Percentiles rank a stretch among this genome's conserved stretches.
Conservation (phyloP, 2,113 vertebrate genomes). For the Mustelus asterias region DNA sequence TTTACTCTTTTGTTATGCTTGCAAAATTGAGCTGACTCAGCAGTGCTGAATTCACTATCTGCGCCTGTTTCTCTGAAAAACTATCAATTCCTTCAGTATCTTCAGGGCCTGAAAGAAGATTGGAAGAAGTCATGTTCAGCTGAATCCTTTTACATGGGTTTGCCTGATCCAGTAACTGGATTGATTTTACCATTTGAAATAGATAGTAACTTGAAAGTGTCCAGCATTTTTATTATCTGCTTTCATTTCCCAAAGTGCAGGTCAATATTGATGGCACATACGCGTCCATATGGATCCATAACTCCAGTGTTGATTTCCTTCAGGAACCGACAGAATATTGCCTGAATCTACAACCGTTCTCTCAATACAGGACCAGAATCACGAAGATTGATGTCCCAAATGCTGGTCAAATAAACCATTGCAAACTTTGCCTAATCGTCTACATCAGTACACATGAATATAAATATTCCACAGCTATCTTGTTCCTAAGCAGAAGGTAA, state of each 20-base stretch:
- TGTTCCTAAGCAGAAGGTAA: background rate
- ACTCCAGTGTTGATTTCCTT: background rate
- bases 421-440: background rate
- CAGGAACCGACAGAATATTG: background rate
- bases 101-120: background rate
- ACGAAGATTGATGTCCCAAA: background rate
- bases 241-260: background rate
- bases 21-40: background rate
- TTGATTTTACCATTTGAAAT: background rate
- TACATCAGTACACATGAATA: background rate
- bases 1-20: background rate
- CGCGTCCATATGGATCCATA: background rate
- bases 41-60: background rate
- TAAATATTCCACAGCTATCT: background rate
- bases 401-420: background rate
- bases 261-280: background rate
- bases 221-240: background rate
- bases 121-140: background rate
- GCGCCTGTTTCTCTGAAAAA: background rate
- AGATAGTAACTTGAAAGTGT: background rate
- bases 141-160: background rate
- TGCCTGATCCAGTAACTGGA: background rate
- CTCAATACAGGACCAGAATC: background rate
- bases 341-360: background rate
- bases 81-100: background rate